A percentile compares a stretch with the other conserved stretches of the same genome.
Conservation (phyloP, 1,140 invertebrate species). For the Bombus difficillimus region DNA sequence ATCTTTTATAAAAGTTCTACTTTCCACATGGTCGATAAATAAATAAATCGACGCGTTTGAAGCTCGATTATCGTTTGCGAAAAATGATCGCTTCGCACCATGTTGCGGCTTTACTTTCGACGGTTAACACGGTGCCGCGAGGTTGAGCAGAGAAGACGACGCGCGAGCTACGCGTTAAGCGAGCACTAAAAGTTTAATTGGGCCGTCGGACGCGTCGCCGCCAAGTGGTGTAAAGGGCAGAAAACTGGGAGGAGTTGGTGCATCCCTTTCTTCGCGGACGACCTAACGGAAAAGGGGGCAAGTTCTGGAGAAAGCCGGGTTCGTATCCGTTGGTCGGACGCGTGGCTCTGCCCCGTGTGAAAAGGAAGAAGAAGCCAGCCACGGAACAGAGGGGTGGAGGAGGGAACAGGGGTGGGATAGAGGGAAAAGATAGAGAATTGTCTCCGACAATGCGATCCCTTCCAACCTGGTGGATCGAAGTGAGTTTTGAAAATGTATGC, state of each 20-base stretch:
- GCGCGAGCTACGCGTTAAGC: conserved; percentile 16
- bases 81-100: neutral
- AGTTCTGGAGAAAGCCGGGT: conserved; percentile 17
- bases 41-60: neutral
- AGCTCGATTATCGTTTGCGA: neutral
- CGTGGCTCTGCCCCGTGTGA: conserved; percentile 37
- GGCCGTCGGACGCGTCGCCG: conserved; percentile 14
- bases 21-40: neutral
- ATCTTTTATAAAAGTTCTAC: neutral
- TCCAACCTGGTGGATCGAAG: conserved; percentile 70
- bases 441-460: conserved; percentile 68
- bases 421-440: conserved; percentile 55
- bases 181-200: conserved; percentile 43
- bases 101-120: neutral
- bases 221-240: conserved; percentile 26
- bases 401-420: neutral
- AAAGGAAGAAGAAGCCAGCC: conserved; percentile 32
- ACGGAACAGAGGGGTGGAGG: neutral
- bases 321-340: conserved; percentile 43
- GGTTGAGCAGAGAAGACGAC: neutral
- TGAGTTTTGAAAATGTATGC: conserved; percentile 78
- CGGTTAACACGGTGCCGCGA: neutral
- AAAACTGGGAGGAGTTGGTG: conserved; percentile 43
- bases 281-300: conserved; percentile 31
- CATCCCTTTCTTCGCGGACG: conserved; percentile 34